Conservation (phyloP, 1,140 invertebrate species). For the Rhizoglyphus robini region DNA sequence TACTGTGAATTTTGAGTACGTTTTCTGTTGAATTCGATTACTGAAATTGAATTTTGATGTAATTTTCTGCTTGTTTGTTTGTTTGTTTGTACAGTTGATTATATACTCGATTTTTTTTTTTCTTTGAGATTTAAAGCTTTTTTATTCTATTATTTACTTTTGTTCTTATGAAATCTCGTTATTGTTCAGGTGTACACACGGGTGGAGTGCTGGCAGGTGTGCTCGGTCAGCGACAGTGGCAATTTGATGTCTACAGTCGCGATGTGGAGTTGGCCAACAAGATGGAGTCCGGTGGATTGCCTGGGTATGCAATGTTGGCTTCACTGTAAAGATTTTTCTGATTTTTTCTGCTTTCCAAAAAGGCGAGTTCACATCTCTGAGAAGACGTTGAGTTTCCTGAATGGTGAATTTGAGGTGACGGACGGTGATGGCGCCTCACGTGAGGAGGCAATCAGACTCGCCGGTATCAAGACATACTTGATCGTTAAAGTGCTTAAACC, state of each 20-base stretch:
- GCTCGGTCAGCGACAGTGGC: slow-evolving; percentile 89
- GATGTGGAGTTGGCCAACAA: slow-evolving; percentile 96
- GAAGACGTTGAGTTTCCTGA: slow-evolving; percentile 72
- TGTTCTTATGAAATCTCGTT: neutral
- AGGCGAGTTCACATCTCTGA: slow-evolving; percentile 89
- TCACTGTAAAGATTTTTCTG: neutral
- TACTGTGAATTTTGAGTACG: too few relatives aligned
- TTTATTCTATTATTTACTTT: neutral
- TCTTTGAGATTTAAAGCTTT: too few relatives aligned
- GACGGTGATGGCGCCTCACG: slow-evolving; percentile 71
- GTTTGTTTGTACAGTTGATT: neutral
- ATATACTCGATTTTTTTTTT: neutral
- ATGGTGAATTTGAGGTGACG: slow-evolving; percentile 65
- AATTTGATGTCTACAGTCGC: slow-evolving; percentile 92
- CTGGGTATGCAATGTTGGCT: slow-evolving; percentile 54
- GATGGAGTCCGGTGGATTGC: slow-evolving; percentile 92
- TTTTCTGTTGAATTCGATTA: too few relatives aligned
- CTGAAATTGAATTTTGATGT: too few relatives aligned
- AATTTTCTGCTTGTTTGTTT: too few relatives aligned
- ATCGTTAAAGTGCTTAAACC: slow-evolving; percentile 72
- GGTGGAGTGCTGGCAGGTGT: slow-evolving; percentile 90
- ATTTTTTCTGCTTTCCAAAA: slow-evolving; percentile 19
- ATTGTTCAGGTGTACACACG: slow-evolving; percentile 62
- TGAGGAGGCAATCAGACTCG: slow-evolving; percentile 68
- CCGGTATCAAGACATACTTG: slow-evolving; percentile 78